Conservation (phyloP, 2,888 invertebrate genomes). For the Petrolisthes manimaculis region DNA sequence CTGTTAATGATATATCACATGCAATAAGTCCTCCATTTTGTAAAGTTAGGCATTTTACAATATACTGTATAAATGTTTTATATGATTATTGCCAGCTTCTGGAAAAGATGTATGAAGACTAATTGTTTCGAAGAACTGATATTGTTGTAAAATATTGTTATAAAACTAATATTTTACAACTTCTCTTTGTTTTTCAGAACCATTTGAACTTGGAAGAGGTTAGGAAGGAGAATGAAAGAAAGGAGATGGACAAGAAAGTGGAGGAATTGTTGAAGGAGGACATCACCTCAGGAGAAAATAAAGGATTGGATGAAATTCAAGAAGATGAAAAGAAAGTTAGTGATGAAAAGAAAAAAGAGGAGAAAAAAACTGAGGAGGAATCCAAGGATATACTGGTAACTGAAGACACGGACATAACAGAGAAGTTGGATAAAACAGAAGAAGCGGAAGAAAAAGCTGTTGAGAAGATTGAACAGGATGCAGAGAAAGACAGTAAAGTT, state of each 20-base stretch:
- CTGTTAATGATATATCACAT: too few species aligned
- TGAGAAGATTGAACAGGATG: neutral
- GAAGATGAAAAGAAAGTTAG: neutral
- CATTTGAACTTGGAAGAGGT: conserved; percentile 23
- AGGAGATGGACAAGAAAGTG: conserved; percentile 12
- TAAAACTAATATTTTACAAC: neutral
- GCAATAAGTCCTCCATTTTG: too few species aligned
- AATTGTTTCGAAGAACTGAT: too few species aligned
- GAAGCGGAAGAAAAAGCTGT: neutral
- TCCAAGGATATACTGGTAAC: neutral
- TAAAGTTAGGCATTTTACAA: too few species aligned
- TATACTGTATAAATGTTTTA: too few species aligned
- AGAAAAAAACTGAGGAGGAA: neutral
- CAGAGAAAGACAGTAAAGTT: neutral
- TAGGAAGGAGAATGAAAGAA: neutral
- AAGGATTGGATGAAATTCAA: neutral
- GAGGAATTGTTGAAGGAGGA: neutral
- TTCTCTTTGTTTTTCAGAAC: conserved; percentile 8
- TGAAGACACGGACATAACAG: neutral
- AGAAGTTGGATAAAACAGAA: neutral
- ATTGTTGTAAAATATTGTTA: too few species aligned
- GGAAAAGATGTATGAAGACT: too few species aligned
- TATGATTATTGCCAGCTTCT: too few species aligned
- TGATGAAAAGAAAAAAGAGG: neutral
- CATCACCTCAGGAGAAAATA: neutral